Base-by-base conservation (phyloP, 92 coral and sea anemone genomes). In the Parazoanthus atlanticus region DNA sequence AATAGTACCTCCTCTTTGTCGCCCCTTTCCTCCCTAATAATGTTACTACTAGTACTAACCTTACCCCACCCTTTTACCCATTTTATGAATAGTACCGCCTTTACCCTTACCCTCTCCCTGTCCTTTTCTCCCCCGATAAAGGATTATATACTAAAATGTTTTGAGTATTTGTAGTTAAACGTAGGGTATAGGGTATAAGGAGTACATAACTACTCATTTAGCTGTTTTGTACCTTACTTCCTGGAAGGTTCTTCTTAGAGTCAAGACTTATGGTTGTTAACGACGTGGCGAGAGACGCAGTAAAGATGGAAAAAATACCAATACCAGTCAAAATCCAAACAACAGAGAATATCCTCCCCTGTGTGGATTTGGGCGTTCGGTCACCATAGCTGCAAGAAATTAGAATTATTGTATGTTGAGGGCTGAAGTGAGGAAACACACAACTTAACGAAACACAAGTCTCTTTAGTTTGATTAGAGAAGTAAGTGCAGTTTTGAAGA, bases 261-360 rank as follows among this genome's bases (percentile, higher is more conserved):
- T 92, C 90, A 84, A 92, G 47, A 9, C 92, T 88, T 46, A 89
- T 79, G 66, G 94, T 86, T 52, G 94, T 92, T 47, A 92, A 15
- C 6, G 94, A 89, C 0, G 90, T 71, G 3, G 94, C 85, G 32
- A 92, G 74, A 32, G 92, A 30, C 7, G 94, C 94, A 8, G 94
- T 92, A 19, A 92, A 92, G 56, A 92, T 74, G 28, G 94, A 92
- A 73, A 88, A 89, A 31, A 92, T 86, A 23, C 92, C 88, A 31
- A 92, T 92, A 5, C 94, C 94, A 54, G 90, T 81, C 73, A 92
- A 81, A 31, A 92, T 92, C 94, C 94, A 92, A 5, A 92, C 2
- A 2, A 92, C 94, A 38, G 94, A 91, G 78, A 92, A 92, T 56
- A 92, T 80, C 65, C 94, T 86, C 34, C 94, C 94, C 40, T 74